Evolutionary conservation across 2,113 vertebrate genomes (phyloP).

Genomic region (Epinephelus cyanopodus): DNA sequence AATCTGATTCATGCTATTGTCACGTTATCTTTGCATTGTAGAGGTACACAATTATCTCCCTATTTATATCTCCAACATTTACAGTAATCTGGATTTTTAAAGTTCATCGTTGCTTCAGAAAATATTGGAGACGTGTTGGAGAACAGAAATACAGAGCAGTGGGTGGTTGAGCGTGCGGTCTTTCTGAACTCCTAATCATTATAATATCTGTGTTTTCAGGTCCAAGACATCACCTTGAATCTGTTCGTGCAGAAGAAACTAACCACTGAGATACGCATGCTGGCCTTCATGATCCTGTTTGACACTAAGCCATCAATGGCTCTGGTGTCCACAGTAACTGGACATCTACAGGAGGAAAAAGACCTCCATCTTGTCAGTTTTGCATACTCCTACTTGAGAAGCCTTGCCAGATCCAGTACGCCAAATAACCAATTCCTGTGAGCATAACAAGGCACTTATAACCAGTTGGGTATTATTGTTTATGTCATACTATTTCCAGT

Average conservation of each 20-base stretch:
- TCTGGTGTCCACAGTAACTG: constrained; percentile 82
- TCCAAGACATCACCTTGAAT: constrained; percentile 84
- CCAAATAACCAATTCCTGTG: constrained; percentile 86
- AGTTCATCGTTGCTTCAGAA: background rate
- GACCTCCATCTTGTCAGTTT: constrained; percentile 87
- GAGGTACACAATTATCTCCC: background rate
- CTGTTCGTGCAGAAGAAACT: constrained; percentile 82
- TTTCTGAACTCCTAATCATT: background rate
- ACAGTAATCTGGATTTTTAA: constrained; percentile 11
- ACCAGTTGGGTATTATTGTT: background rate
- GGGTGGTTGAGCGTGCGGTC: background rate
- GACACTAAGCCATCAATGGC: constrained; percentile 86
- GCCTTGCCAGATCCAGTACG: constrained; percentile 81
- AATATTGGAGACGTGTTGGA: background rate
- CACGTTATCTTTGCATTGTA: background rate
- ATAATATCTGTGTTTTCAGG: constrained; percentile 76
- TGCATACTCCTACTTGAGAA: constrained; percentile 85
- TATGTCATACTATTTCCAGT: background rate
- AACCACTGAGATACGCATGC: constrained; percentile 82
- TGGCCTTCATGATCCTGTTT: constrained; percentile 86
- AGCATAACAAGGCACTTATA: constrained; percentile 58
- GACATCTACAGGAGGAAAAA: constrained; percentile 82
- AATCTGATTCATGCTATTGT: background rate
- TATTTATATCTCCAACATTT: background rate
- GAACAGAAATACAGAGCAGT: background rate